Evolutionary conservation across 1,140 invertebrate genomes (phyloP), one percentile per base, ranked within the genome.

Genomic region (Chionoecetes opilio): DNA sequence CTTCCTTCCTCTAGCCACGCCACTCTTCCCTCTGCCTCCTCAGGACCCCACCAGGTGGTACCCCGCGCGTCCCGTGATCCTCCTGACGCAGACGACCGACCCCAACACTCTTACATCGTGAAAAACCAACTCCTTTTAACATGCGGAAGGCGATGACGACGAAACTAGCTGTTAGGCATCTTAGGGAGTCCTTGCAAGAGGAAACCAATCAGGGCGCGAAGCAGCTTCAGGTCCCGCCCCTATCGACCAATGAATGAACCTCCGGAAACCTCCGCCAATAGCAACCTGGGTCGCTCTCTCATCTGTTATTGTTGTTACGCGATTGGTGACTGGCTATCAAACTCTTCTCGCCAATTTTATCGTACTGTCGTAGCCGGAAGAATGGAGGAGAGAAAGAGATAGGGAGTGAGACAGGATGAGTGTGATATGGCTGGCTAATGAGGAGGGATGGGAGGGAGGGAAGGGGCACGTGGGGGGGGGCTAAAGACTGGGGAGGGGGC

Each of bases 311-410:
- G 75, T 92, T 92, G 94, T 95, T 95, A 95, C 94, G 46, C 90
- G 37, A 95, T 95, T 95, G 94, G 94, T 75, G 90, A 41, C 82
- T 63, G 85, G 91, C 38, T 91, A 82, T 89, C 85, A 92, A 88
- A 92, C 86, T 92, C 90, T 63, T 95, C 82, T 87, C 46, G 29
- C 82, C 84, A 92, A 41, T 95, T 87, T 92, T 90, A 85, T 86
- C 84, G 29, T 63, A 75, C 9, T 38, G 63, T 91, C 90, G 91
- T 91, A 46, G 75, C 32, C 41, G 82, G n/a, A 38, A 37, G 37
- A 88, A 90, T 90, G 53, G 75, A 32, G 63, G 63, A 75, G 63
- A 75, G 63, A 6, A 26, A 75, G 63, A 14, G 41, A 46, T 46
- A 21, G 63, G 8, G n/a, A n/a, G 63, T 1, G 21, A 21, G 63